Conservation (phyloP, 1,140 invertebrate species). For the Drosophila nasuta region DNA sequence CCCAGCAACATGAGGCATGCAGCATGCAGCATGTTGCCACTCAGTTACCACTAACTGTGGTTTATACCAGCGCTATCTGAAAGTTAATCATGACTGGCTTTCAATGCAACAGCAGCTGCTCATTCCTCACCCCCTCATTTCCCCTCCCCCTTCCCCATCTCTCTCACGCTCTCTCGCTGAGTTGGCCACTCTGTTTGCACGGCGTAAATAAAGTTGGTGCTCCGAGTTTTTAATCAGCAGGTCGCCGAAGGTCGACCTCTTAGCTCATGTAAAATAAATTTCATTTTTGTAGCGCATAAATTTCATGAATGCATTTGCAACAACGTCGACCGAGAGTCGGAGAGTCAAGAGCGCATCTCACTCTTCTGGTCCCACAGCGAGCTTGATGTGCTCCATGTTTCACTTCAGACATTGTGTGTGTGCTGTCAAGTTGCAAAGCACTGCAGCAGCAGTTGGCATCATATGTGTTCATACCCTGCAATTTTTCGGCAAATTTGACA, state of each 20-base stretch:
- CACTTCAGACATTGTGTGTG: conserved; percentile 15
- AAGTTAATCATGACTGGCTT: conserved; percentile 69
- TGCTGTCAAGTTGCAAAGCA: not conserved
- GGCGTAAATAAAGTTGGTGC: conserved; percentile 62
- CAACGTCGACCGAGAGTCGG: not conserved
- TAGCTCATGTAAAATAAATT: conserved; percentile 73
- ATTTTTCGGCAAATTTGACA: not conserved
- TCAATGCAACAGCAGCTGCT: conserved; percentile 49
- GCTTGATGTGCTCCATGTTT: conserved; percentile 4
- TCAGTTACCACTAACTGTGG: conserved; percentile 14
- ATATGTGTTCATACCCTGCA: not conserved
- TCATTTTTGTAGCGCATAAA: conserved; percentile 66
- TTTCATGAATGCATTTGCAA: conserved; percentile 69
- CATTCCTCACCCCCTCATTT: too few species aligned
- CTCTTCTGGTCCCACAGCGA: not conserved
- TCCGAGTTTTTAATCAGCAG: conserved; percentile 66
- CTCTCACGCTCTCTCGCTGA: not conserved
- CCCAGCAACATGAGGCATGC: not conserved
- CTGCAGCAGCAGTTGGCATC: too few species aligned
- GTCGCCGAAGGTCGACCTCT: conserved; percentile 57
- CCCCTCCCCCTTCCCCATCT: too few species aligned
- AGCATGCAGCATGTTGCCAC: not conserved
- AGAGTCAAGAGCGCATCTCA: not conserved
- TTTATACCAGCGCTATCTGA: conserved; percentile 57
- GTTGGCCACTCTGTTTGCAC: conserved; percentile 48